Percentiles rank a stretch among this genome's conserved stretches.
These are phyloP conservation scores for Dasypolia templi DNA, from an alignment of 2,888 invertebrate genomes.

Conservation along the genomic window DNA sequence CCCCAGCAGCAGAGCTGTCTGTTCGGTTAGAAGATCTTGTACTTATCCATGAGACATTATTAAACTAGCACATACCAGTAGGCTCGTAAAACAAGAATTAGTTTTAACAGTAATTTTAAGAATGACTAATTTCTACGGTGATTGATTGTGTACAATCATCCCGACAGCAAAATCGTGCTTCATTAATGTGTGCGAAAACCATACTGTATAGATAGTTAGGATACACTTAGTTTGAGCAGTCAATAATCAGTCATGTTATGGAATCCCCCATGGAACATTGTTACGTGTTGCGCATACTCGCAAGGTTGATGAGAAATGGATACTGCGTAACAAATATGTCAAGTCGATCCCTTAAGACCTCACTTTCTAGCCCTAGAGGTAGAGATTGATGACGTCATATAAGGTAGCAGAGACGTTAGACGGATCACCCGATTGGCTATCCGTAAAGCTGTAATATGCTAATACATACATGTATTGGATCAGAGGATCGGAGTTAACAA, in stretches of 20 bases:
- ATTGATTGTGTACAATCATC: constrained; percentile 36
- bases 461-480: constrained; percentile 40
- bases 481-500: constrained; percentile 10
- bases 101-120: not conserved
- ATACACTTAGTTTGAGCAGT: constrained; percentile 48
- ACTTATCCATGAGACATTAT: too few relatives aligned
- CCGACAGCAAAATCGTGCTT: not conserved
- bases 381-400: constrained; percentile 59
- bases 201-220: constrained; percentile 17
- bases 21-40: too few relatives aligned
- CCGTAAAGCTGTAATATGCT: constrained; percentile 51
- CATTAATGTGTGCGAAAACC: constrained; percentile 28
- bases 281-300: constrained; percentile 49
- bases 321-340: constrained; percentile 58
- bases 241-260: constrained; percentile 51
- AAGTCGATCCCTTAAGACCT: constrained; percentile 62
- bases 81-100: too few relatives aligned
- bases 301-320: constrained; percentile 54
- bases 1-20: too few relatives aligned
- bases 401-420: constrained; percentile 48
- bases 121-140: constrained; percentile 13
- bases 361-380: constrained; percentile 69
- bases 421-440: constrained; percentile 38
- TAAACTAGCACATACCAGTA: too few relatives aligned
- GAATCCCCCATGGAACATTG: constrained; percentile 47